Evolutionary conservation across 2,797 vertebrate species (phyloP), one percentile per base, ranked within the genome.

Genomic region (Melanogrammus aeglefinus): DNA sequence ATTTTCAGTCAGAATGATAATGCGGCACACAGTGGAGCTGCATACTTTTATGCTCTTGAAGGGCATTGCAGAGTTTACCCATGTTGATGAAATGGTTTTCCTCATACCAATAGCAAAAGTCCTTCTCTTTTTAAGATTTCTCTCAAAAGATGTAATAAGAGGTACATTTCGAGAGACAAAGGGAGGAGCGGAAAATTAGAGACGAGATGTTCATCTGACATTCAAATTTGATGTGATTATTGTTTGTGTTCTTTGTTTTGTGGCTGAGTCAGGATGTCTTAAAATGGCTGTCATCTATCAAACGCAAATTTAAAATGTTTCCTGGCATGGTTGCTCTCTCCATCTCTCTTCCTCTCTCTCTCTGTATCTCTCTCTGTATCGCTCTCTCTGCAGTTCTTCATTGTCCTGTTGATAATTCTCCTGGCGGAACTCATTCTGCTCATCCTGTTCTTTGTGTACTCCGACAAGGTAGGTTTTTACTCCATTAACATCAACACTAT

Each of bases 381-480:
- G 44, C 74, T 74, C 74, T 2, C 79, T 80, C 86, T 94, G 21
- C 94, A 99, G 98, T 99, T 99, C 94, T 99, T 99, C 95, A 95
- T 99, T 80, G 93, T 99, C 88, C 93, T 99, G 94, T 94, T 99
- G 95, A 91, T 96, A 88, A 98, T 99, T 90, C 96, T 99, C 77
- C 95, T 99, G 88, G 95, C 96, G 79, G 97, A 99, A 92, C 90
- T 99, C 92, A 98, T 99, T 89, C 76, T 99, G 75, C 94, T 99
- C 78, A 98, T 96, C 92, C 95, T 99, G 80, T 98, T 99, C 95
- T 99, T 99, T 79, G 96, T 99, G 86, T 99, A 99, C 93, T 96
- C 96, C 84, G 96, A 99, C 93, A 98, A 97, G 97, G 98, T 99
- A 93, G 94, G 95, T 79, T 79, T 78, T 74, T 31, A 27, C 10